These are phyloP conservation scores for Microctonus aethiopoides DNA, from an alignment of 2,888 invertebrate species.

Conservation along the genomic window DNA sequence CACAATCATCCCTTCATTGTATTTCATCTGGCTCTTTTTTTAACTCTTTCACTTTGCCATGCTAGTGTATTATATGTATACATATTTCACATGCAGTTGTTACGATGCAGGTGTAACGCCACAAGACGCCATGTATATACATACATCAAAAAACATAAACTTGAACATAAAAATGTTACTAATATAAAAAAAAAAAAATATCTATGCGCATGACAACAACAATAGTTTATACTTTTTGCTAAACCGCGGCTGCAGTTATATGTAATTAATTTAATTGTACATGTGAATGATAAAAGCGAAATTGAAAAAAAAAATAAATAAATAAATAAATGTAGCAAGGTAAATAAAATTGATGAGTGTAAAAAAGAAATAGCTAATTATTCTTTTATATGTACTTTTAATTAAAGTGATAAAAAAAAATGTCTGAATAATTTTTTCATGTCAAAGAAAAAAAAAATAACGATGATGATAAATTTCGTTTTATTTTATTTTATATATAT, in stretches of 20 bases:
- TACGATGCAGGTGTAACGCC: conserved; percentile 28
- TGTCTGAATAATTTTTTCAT: background rate
- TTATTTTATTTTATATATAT: conserved; percentile 4
- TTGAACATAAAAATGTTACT: background rate
- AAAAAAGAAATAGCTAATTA: background rate
- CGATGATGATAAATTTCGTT: background rate
- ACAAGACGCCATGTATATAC: conserved; percentile 19
- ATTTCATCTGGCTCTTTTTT: conserved; percentile 24
- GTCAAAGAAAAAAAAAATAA: background rate
- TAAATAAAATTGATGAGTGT: background rate
- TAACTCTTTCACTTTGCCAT: conserved; percentile 42
- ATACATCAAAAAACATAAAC: background rate
- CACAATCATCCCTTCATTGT: conserved; percentile 57
- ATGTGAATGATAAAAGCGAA: background rate
- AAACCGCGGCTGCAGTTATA: too few species aligned
- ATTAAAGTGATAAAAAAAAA: background rate
- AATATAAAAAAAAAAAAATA: background rate
- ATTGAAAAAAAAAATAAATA: too few species aligned
- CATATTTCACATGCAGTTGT: conserved; percentile 38
- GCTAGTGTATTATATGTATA: conserved; percentile 42
- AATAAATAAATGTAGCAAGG: background rate
- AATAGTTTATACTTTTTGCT: background rate
- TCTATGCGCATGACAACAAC: background rate
- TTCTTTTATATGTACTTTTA: background rate
- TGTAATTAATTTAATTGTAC: too few species aligned